phyloP scores from a whole-genome alignment of 2,113 vertebrate species.

The Phaethornis superciliosus region DNA sequence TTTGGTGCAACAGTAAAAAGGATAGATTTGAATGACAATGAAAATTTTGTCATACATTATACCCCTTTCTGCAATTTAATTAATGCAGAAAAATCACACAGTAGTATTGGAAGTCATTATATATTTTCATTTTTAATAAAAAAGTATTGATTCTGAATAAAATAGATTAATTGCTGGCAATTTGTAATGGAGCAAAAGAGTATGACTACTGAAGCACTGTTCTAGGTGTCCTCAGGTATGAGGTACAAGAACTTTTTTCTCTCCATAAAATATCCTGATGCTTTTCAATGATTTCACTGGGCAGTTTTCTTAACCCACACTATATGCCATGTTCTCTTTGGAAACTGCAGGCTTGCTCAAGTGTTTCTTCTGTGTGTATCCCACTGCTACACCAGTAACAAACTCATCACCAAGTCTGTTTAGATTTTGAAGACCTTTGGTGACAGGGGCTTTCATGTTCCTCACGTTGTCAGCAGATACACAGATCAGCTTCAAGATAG shows the following conservation, averaged over 20 bases:
- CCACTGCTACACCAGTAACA: neutral
- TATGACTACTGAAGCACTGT: neutral
- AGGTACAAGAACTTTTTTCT: neutral
- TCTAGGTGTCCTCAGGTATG: neutral
- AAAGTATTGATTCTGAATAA: neutral
- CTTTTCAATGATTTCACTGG: neutral
- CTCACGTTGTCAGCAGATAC: neutral
- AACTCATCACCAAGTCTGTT: neutral
- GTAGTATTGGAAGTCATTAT: neutral
- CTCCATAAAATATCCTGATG: neutral
- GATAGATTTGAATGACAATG: neutral
- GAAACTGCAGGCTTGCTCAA: neutral
- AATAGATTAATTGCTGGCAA: neutral
- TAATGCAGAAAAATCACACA: neutral
- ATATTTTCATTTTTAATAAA: neutral
- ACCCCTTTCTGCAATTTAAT: neutral
- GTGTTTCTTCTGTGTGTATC: neutral
- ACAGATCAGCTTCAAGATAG: neutral
- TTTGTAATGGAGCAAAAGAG: neutral
- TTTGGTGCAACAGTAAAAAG: neutral
- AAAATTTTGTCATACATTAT: neutral
- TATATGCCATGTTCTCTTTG: rapidly evolving
- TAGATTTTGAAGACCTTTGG: neutral
- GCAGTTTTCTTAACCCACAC: neutral
- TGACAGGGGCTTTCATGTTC: neutral